Evolutionary conservation across 1,140 invertebrate genomes (phyloP), one percentile per base, ranked within the genome.

Genomic region (Andricus grossulariae): DNA sequence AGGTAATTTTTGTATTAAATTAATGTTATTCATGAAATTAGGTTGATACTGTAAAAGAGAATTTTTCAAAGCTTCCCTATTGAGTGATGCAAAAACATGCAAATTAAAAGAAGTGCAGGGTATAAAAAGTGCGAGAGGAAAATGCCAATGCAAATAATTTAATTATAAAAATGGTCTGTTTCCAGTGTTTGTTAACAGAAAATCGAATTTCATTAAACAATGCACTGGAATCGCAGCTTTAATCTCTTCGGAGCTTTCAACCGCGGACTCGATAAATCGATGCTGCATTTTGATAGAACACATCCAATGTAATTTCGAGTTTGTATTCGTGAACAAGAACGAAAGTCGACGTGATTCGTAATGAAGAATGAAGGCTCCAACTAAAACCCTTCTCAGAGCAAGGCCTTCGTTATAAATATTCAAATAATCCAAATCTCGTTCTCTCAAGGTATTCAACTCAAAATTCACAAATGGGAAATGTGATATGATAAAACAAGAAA

Each of bases 331-430:
- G 25, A 60, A 21, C 19, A 6, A 32, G 57, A 12, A 60, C 21
- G 19, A 60, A 60, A 60, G 25, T 60, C 57, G 57, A 60, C 57
- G 25, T 60, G 57, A 60, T 60, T 60, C 57, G 57, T 60, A 60
- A 60, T 60, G 21, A 60, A 60, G 21, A 60, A 60, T 5, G 57
- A 60, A 60, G 13, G 21, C 57, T 60, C 25, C 15, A 32, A 60
- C 54, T 55, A 19, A 19, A 55, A 19, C 18, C 11, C 18, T 55
- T 55, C 18, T 55, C n/a, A 55, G 54, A 55, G n/a, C 18, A 21
- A 55, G 18, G 18, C 12, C 54, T 45, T 45, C 39, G 39, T 45
- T 45, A 45, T 45, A 11, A 8, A 45, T 55, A 55, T 55, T 55
- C 13, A 60, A 60, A 60, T 32, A 60, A 32, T 5, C 6, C 21